phyloP scores from a whole-genome alignment of 2,888 invertebrate species.

The Timema podura region DNA sequence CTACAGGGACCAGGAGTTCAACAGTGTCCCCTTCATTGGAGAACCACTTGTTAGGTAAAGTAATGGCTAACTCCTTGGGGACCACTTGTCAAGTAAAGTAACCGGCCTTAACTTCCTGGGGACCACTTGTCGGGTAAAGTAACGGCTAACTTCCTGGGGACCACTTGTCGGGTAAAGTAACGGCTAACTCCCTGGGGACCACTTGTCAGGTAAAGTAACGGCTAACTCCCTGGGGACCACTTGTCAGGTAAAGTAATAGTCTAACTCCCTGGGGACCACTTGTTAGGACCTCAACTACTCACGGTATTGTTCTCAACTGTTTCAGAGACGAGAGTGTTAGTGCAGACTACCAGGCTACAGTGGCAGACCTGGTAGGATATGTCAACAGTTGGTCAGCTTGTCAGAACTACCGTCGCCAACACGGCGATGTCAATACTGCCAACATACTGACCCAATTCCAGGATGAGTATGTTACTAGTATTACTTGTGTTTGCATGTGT shows the following conservation, averaged over 20 bases:
- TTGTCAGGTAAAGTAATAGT: too few species aligned
- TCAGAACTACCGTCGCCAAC: conserved; percentile 37
- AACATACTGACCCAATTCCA: conserved; percentile 37
- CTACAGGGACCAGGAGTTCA: conserved; percentile 34
- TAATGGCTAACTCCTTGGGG: background rate
- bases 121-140: too few species aligned
- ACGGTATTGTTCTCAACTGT: background rate
- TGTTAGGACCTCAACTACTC: background rate
- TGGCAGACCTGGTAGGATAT: conserved; percentile 40
- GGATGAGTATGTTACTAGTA: conserved; percentile 33
- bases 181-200: too few species aligned
- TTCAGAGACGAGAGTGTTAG: conserved; percentile 38
- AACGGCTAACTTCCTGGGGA: too few species aligned
- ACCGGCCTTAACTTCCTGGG: too few species aligned
- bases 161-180: too few species aligned
- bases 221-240: too few species aligned
- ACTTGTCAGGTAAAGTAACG: too few species aligned
- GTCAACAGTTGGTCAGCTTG: conserved; percentile 41
- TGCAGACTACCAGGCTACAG: conserved; percentile 35
- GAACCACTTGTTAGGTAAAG: conserved; percentile 33
- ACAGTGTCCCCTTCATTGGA: conserved; percentile 32
- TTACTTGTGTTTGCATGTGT: background rate
- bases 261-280: too few species aligned
- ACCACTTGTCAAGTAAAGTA: too few species aligned
- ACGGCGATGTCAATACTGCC: conserved; percentile 37